Evolutionary conservation across 2,888 invertebrate genomes (phyloP).

Genomic region (Dasysyrphus tricinctus): DNA sequence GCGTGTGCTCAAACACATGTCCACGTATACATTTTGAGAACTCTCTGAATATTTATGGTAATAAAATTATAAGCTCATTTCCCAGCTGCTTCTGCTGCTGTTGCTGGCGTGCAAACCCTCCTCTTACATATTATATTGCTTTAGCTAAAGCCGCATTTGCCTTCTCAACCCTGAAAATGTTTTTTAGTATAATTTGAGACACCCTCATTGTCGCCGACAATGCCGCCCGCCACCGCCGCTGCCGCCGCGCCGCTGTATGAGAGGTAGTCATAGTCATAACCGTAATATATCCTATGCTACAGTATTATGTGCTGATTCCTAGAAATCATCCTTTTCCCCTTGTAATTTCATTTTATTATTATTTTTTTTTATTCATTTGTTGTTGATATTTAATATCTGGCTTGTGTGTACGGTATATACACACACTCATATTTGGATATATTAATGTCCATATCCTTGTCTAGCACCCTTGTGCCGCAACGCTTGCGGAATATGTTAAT

Average conservation of each 20-base stretch:
- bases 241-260: not conserved
- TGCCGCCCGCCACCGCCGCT: no score
- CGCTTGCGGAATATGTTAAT: slow-evolving; percentile 53
- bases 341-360: slow-evolving; percentile 17
- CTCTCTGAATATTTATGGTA: slow-evolving; percentile 50
- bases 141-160: slow-evolving; percentile 30
- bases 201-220: slow-evolving; percentile 14
- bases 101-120: not conserved
- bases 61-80: slow-evolving; percentile 74
- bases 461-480: slow-evolving; percentile 45
- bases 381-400: slow-evolving; percentile 46
- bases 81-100: slow-evolving; percentile 58
- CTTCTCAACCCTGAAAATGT: slow-evolving; percentile 58
- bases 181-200: slow-evolving; percentile 66
- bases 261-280: not conserved
- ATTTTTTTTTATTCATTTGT: slow-evolving; percentile 20
- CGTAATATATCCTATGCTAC: not conserved
- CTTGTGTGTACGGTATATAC: slow-evolving; percentile 18
- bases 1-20: slow-evolving; percentile 53
- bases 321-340: slow-evolving; percentile 46
- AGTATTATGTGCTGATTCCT: slow-evolving; percentile 55
- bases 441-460: slow-evolving; percentile 64
- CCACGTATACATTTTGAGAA: slow-evolving; percentile 8
- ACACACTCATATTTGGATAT: slow-evolving; percentile 35
- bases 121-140: not conserved